A percentile compares a stretch with the other conserved stretches of the same genome.
Evolutionary conservation across 2,113 vertebrate genomes (phyloP).

Genomic region (Meleagris gallopavo): DNA sequence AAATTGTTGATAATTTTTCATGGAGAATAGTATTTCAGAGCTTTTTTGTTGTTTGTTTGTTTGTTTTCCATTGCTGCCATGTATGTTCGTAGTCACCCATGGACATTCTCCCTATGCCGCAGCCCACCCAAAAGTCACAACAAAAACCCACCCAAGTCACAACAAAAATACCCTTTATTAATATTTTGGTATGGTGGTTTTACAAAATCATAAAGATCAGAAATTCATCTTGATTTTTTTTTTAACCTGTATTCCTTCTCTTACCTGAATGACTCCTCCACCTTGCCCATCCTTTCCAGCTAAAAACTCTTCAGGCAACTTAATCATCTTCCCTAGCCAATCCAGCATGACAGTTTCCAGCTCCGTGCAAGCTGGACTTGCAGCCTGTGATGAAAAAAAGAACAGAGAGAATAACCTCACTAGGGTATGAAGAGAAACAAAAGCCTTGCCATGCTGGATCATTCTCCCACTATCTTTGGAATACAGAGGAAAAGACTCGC

Average conservation of each 20-base stretch:
- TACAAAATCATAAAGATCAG: neutral
- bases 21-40: neutral
- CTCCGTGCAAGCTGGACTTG: slow-evolving; percentile 96
- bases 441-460: neutral
- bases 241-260: neutral
- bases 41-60: neutral
- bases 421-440: neutral
- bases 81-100: neutral
- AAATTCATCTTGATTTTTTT: rapidly evolving
- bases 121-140: neutral
- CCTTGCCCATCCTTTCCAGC: slow-evolving; percentile 84
- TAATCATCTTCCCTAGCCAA: slow-evolving; percentile 95
- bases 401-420: neutral
- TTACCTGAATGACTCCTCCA: slow-evolving; percentile 97
- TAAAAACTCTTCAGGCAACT: slow-evolving; percentile 89
- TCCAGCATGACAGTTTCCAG: slow-evolving; percentile 96
- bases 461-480: neutral
- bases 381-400: slow-evolving; percentile 77
- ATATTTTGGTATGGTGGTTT: neutral
- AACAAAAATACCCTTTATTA: neutral
- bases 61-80: neutral
- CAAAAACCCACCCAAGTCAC: neutral
- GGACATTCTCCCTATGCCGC: neutral
- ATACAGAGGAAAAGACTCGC: neutral
- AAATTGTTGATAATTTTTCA: neutral